Base-by-base conservation (phyloP, 2,888 invertebrate genomes). In the Diplazon laetatorius region DNA sequence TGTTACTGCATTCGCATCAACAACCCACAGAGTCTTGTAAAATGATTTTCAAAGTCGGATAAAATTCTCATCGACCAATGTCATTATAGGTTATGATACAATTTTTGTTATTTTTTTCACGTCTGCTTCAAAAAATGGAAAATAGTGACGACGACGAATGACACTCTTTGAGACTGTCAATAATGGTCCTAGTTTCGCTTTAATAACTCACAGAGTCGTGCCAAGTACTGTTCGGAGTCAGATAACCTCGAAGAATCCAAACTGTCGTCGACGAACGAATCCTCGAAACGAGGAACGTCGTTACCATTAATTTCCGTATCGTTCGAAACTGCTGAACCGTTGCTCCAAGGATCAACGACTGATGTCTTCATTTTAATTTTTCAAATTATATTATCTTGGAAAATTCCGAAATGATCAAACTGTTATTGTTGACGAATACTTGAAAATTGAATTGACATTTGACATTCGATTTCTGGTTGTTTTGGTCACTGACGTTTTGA, bases 151-250 rank as follows among this genome's bases (percentile, higher is more conserved):
- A n/a, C n/a, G n/a, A n/a, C n/a, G n/a, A n/a, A n/a, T n/a, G n/a
- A n/a, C n/a, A n/a, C n/a, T 30, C 30, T 2, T 30, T 30, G 30
- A 30, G 8, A 3, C 22, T 3, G 14, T n/a, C 1, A 50, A 37
- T n/a, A 30, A 16, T 63, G n/a, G n/a, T n/a, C n/a, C n/a, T n/a
- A n/a, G n/a, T n/a, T n/a, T n/a, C n/a, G n/a, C n/a, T 18, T 12
- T 4, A 46, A 71, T 48, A 75, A 85, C 89, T 89, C 91, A 96
- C 96, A 95, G 84, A 96, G 92, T 81, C 93, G 91, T 77, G 94
- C 94, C 69, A 96, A 91, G 89, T 95, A 95, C 85, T 94, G 93
- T 10, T 93, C 93, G 1, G 95, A 95, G 86, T 94, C 94, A 0
- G 93, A 93, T 69, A 95, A 89, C 81, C 83, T 86, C 1, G 70